Conservation (phyloP, 2,888 invertebrate species). For the Lithophane semibrunnea region DNA sequence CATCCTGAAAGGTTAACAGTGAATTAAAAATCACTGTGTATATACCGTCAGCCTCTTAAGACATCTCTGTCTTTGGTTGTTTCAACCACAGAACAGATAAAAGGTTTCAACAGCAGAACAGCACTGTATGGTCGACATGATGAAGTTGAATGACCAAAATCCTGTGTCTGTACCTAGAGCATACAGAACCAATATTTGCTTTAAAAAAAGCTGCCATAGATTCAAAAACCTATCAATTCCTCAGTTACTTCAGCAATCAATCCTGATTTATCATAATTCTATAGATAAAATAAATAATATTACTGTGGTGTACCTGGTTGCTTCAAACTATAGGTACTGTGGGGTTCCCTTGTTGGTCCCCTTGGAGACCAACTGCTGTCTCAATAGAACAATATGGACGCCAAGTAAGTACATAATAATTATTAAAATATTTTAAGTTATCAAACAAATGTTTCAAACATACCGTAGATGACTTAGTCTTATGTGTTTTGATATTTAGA, state of each 20-base stretch:
- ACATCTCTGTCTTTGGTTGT: not conserved
- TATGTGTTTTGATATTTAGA: conserved; percentile 89
- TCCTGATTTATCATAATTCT: not conserved
- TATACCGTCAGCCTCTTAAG: too few relatives aligned
- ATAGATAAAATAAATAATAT: too few relatives aligned
- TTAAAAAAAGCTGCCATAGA: not conserved
- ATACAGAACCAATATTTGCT: not conserved
- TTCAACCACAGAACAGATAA: too few relatives aligned
- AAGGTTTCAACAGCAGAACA: not conserved
- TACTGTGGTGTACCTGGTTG: too few relatives aligned
- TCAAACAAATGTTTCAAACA: conserved; percentile 66
- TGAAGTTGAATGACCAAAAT: not conserved
- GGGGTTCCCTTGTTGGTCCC: too few relatives aligned
- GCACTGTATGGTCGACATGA: not conserved
- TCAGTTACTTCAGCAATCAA: conserved; percentile 13
- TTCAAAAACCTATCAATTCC: not conserved
- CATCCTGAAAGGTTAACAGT: too few relatives aligned
- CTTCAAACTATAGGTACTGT: too few relatives aligned
- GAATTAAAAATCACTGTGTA: too few relatives aligned
- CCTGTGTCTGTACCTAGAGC: not conserved
- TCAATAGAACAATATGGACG: too few relatives aligned
- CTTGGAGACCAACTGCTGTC: too few relatives aligned
- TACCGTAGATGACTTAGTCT: conserved; percentile 86
- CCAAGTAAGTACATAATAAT: too few relatives aligned
- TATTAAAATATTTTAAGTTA: not conserved